Base-by-base conservation (phyloP, 2,888 invertebrate genomes). In the Pinctada fucata region DNA sequence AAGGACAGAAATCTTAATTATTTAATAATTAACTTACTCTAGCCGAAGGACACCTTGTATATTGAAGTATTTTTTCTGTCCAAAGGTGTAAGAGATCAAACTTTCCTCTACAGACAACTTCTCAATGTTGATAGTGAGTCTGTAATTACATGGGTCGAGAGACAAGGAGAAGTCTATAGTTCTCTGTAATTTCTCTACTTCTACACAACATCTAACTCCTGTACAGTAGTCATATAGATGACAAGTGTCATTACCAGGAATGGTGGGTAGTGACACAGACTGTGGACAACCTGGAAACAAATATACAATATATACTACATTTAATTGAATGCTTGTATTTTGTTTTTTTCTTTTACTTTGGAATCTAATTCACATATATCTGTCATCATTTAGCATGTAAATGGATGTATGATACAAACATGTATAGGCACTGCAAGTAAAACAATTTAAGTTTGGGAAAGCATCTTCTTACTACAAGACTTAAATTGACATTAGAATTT, bases 51-150 rank as follows among this genome's bases (percentile, higher is more conserved):
- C 75, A 66, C 70, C 70, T n/a, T 70, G 67, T 63, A 79, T 51
- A 10, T 72, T 69, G 48, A 74, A 64, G 4, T 31, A 51, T 8
- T 76, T 58, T 76, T 69, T 72, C 48, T 64, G 65, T 13, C 66
- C 74, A 65, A 58, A 79, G 3, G 51, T 65, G 47, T 76, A 79
- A 66, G 76, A 74, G 51, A 76, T 74, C 70, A 79, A 48, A 5
- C 66, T 73, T 8, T 76, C 45, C 45, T 73, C 69, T 3, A 76
- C 58, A n/a, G 63, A 16, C 31, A 76, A 52, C 45, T 77, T 76
- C 67, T 82, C 82, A n/a, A 85, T 79, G 0, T 83, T 80, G 16
- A 85, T 64, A 63, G 50, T 50, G n/a, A 85, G 69, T 47, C 69
- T 68, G 6, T 79, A 16, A 49, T 84, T 72, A 76, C 85, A 85